Conservation (phyloP, 2,113 vertebrate genomes). For the Xiphophorus hellerii region DNA sequence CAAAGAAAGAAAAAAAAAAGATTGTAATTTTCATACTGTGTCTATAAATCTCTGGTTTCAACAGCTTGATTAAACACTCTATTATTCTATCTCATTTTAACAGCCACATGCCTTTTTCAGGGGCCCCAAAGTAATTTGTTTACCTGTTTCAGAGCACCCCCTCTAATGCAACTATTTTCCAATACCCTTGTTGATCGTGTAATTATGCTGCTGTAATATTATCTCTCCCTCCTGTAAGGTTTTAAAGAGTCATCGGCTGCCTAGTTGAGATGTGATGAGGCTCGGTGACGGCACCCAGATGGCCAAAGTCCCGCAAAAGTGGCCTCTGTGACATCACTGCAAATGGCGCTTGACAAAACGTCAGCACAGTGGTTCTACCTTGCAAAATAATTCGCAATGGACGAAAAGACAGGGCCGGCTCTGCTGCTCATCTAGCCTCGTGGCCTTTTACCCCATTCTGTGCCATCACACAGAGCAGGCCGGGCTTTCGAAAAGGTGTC, state of each 20-base stretch:
- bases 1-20: neutral
- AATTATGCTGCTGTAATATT: slow-evolving; percentile 45
- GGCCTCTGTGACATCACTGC: slow-evolving; percentile 66
- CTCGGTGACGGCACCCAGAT: slow-evolving; percentile 68
- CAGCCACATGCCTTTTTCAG: slow-evolving; percentile 14
- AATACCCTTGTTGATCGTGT: slow-evolving; percentile 46
- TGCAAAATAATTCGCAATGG: slow-evolving; percentile 70
- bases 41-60: neutral
- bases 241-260: slow-evolving; percentile 44
- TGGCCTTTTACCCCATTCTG: slow-evolving; percentile 42
- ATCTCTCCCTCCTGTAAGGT: slow-evolving; percentile 25
- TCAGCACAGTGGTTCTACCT: slow-evolving; percentile 54
- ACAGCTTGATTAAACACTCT: slow-evolving; percentile 48
- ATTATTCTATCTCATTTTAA: slow-evolving; percentile 22
- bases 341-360: slow-evolving; percentile 67
- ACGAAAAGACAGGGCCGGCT: slow-evolving; percentile 62
- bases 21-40: neutral
- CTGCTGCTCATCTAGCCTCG: slow-evolving; percentile 34
- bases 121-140: slow-evolving; percentile 52
- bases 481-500: slow-evolving; percentile 43
- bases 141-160: slow-evolving; percentile 48
- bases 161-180: slow-evolving; percentile 48
- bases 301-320: slow-evolving; percentile 54
- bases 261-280: slow-evolving; percentile 56
- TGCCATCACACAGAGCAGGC: slow-evolving; percentile 23